Evolutionary conservation across 2,888 invertebrate species (phyloP).

Genomic region (Ochropacha duplaris): DNA sequence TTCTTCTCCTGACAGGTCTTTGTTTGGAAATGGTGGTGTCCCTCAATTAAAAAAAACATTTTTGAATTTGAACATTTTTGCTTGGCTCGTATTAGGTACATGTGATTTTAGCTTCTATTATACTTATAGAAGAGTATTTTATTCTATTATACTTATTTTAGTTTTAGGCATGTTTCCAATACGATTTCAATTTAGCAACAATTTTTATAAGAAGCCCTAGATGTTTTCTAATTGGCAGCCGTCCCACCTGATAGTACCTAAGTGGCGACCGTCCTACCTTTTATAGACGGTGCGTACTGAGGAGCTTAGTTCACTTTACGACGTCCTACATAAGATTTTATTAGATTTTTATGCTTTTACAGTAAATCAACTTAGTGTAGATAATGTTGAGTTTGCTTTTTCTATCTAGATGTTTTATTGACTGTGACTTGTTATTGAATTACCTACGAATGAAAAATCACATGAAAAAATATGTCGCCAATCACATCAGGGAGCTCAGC

Average conservation of each 20-base stretch:
- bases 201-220: neutral
- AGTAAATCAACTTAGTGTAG: neutral
- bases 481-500: no score
- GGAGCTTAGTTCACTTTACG: neutral
- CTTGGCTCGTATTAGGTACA: no score
- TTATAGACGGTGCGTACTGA: neutral
- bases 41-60: no score
- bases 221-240: neutral
- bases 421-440: neutral
- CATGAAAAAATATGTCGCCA: neutral
- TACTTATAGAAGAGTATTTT: no score
- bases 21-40: no score
- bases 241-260: neutral
- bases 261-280: neutral
- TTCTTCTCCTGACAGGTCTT: no score
- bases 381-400: neutral
- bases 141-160: no score
- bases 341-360: constrained; percentile 1
- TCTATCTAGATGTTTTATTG: neutral
- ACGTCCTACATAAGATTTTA: neutral
- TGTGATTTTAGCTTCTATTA: no score
- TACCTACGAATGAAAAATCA: neutral
- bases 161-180: neutral
- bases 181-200: neutral
- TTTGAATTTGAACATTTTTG: no score